phyloP scores from a whole-genome alignment of 1,140 invertebrate genomes.

The Hermatobates lingyangjiaoensis region DNA sequence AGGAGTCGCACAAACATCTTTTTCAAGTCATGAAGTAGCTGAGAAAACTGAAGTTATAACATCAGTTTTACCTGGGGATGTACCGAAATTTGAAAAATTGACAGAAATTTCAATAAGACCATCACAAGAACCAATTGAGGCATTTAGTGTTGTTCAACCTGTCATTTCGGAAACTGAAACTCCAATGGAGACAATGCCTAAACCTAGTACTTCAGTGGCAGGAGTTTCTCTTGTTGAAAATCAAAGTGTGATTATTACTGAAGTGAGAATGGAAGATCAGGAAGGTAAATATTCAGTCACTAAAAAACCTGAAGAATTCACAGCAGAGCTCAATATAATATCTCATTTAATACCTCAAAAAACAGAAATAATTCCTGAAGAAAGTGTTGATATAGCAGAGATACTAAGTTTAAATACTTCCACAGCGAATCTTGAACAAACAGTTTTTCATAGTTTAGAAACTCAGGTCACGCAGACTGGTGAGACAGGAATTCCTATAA shows the following conservation, averaged over 20 bases:
- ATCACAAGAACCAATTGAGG: slow-evolving; percentile 26
- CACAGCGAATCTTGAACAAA: slow-evolving; percentile 10
- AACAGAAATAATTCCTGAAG: slow-evolving; percentile 19
- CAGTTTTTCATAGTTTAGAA: slow-evolving; percentile 13
- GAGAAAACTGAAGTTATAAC: slow-evolving; percentile 20
- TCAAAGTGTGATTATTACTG: slow-evolving; percentile 20
- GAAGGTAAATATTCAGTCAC: slow-evolving; percentile 15
- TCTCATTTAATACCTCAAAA: slow-evolving; percentile 13
- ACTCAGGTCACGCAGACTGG: slow-evolving; percentile 12
- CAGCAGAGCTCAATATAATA: slow-evolving; percentile 11
- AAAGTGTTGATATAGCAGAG: slow-evolving; percentile 14
- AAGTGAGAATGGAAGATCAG: slow-evolving; percentile 21
- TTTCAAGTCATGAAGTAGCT: slow-evolving; percentile 21
- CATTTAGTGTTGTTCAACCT: slow-evolving; percentile 27
- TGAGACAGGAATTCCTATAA: slow-evolving; percentile 14
- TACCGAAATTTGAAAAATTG: slow-evolving; percentile 12
- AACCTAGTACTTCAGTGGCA: slow-evolving; percentile 20
- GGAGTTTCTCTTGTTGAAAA: slow-evolving; percentile 23
- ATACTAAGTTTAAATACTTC: slow-evolving; percentile 3
- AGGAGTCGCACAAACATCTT: slow-evolving; percentile 18
- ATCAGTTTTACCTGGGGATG: slow-evolving; percentile 13
- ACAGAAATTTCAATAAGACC: slow-evolving; percentile 16
- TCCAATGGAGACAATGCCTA: slow-evolving; percentile 21
- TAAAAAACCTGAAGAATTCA: slow-evolving; percentile 11
- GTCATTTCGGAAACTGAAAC: slow-evolving; percentile 26